phyloP scores from a whole-genome alignment of 2,888 invertebrate species.

The Mesochorus sp. region DNA sequence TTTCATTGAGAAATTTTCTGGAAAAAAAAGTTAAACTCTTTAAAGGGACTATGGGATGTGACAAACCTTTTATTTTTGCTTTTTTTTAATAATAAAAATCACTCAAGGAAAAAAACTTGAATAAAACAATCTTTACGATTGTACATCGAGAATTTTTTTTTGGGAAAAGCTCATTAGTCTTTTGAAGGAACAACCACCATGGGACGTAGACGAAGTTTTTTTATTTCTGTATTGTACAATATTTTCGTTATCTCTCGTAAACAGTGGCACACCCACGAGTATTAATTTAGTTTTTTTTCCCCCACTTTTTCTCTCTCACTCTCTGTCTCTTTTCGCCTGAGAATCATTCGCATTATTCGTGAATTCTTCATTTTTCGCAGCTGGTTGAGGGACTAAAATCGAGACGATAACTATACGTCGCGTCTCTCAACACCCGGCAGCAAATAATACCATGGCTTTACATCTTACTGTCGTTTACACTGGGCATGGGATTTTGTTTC shows the following conservation, averaged over 20 bases:
- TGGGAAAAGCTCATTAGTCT: too few species aligned
- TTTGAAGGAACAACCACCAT: too few species aligned
- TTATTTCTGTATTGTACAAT: constrained; percentile 45
- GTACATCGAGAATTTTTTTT: too few species aligned
- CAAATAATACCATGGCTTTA: constrained; percentile 56
- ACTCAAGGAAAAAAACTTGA: too few species aligned
- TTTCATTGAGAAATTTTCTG: too few species aligned
- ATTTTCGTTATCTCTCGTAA: constrained; percentile 52
- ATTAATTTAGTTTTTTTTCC: constrained; percentile 21
- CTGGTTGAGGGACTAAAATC: constrained; percentile 32
- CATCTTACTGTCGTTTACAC: constrained; percentile 73
- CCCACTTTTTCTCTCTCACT: constrained; percentile 5
- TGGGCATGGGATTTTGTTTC: constrained; percentile 69
- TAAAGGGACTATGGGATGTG: too few species aligned
- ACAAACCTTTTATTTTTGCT: too few species aligned
- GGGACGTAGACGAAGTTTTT: constrained; percentile 6
- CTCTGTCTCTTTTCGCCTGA: neutral
- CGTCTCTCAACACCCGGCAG: constrained; percentile 19
- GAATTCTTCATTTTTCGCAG: constrained; percentile 28
- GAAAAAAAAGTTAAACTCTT: too few species aligned
- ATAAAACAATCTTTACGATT: too few species aligned
- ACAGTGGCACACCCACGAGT: constrained; percentile 36
- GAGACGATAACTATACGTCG: constrained; percentile 29
- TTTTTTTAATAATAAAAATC: too few species aligned
- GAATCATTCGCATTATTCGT: neutral